A percentile compares a stretch with the other conserved stretches of the same genome.
Conservation (phyloP, 1,140 invertebrate species). For the Mylabris phalerata region DNA sequence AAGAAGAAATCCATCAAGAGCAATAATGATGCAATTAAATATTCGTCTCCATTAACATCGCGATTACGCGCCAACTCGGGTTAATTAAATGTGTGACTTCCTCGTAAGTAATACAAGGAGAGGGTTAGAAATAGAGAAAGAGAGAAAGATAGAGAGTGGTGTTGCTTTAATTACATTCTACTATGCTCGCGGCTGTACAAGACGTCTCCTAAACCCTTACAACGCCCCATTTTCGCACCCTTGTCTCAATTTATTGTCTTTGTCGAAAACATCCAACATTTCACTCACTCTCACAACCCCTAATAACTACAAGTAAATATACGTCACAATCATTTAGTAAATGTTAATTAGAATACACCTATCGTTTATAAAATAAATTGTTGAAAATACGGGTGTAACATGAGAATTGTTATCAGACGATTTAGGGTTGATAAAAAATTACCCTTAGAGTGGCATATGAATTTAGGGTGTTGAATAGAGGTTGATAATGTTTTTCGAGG, state of each 20-base stretch:
- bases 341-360: neutral
- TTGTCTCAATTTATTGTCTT: slow-evolving; percentile 5
- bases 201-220: slow-evolving; percentile 17
- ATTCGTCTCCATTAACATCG: slow-evolving; percentile 37
- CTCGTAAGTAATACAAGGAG: slow-evolving; percentile 6
- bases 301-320: neutral
- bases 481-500: no score
- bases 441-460: no score
- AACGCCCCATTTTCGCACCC: slow-evolving; percentile 16
- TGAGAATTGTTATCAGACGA: no score
- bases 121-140: no score
- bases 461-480: no score
- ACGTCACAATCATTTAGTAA: neutral
- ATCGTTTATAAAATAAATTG: neutral
- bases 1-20: slow-evolving; percentile 18
- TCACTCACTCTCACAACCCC: neutral
- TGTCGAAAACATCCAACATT: slow-evolving; percentile 17
- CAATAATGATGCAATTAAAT: slow-evolving; percentile 35
- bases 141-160: neutral
- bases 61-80: slow-evolving; percentile 30
- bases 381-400: no score
- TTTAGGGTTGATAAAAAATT: no score
- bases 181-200: slow-evolving; percentile 20
- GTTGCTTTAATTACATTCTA: slow-evolving; percentile 27
- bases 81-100: slow-evolving; percentile 32